phyloP scores from a whole-genome alignment of 1,140 invertebrate genomes.

The Trialeurodes vaporariorum region DNA sequence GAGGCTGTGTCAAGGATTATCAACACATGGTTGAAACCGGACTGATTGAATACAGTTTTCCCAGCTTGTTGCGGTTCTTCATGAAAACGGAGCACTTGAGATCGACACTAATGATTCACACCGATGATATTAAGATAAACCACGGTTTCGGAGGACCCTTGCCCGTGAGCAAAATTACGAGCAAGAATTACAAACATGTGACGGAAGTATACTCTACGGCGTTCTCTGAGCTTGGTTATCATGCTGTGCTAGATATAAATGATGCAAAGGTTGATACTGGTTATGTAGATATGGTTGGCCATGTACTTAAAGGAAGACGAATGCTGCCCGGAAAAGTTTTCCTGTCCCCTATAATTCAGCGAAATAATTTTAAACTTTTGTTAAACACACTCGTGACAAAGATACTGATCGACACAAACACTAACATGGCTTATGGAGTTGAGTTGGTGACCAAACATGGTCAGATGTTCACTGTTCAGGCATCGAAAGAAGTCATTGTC shows the following conservation, averaged over 20 bases:
- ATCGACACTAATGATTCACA: constrained; percentile 28
- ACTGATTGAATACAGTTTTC: constrained; percentile 49
- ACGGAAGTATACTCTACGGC: neutral
- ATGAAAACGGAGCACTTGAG: constrained; percentile 46
- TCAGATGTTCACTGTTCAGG: constrained; percentile 36
- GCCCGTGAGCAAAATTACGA: neutral
- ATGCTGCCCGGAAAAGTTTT: constrained; percentile 31
- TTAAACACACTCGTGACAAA: constrained; percentile 43
- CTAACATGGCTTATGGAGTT: constrained; percentile 42
- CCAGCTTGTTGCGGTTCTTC: constrained; percentile 54
- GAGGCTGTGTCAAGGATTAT: constrained; percentile 87
- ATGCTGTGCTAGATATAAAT: neutral
- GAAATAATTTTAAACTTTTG: constrained; percentile 51
- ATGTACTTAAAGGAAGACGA: neutral
- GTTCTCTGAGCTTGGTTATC: neutral
- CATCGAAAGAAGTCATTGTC: constrained; percentile 49
- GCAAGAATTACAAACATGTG: neutral
- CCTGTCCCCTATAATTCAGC: constrained; percentile 41
- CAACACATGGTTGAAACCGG: constrained; percentile 82
- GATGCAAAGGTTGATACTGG: neutral
- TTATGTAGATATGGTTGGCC: neutral
- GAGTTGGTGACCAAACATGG: constrained; percentile 18
- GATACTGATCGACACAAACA: constrained; percentile 44
- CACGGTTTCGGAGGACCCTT: neutral
- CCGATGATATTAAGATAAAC: neutral